Base-by-base conservation (phyloP, 2,113 vertebrate genomes). In the Arothron firmamentum region DNA sequence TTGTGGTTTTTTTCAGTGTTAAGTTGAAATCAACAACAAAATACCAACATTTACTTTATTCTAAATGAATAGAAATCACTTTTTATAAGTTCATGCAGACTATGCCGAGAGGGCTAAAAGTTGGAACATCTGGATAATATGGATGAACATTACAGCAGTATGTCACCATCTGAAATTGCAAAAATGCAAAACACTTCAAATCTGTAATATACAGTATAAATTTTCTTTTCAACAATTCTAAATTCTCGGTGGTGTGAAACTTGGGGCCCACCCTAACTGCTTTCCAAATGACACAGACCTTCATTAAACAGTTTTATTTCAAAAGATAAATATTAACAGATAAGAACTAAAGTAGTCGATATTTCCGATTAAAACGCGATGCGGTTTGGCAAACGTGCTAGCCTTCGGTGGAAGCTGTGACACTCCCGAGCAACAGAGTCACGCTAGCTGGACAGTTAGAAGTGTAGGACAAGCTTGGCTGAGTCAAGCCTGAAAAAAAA, bases 231-330 rank as follows among this genome's bases (percentile, higher is more conserved):
- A 47, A 79, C 49, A 56, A 41, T 71, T 21, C 45, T 46, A 1
- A 46, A 46, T 17, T 46, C 8, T 34, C 7, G 16, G 2, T 55
- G 21, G 58, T 60, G 52, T 57, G 21, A 18, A 3, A 54, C 55
- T 46, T 66, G 58, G 52, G 61, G 62, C 61, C 70, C 63, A 79
- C 23, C 59, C 56, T 38, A 58, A 45, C 66, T 62, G 56, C 56
- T 71, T 78, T 79, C 63, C 62, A 85, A 83, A 79, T 67, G 60
- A 81, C 58, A 71, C 55, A 79, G 66, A 77, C 70, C 69, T 73
- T 79, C 64, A 75, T 79, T 79, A 78, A 83, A 84, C 43, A 7
- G 28, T 80, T 89, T 87, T 87, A 88, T 88, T 88, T 86, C 70
- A 85, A 81, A 83, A 82, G 74, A 87, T 89, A 89, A 84, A 87